Evolutionary conservation across 1,140 invertebrate species (phyloP).

Genomic region (Bicyclus anynana): DNA sequence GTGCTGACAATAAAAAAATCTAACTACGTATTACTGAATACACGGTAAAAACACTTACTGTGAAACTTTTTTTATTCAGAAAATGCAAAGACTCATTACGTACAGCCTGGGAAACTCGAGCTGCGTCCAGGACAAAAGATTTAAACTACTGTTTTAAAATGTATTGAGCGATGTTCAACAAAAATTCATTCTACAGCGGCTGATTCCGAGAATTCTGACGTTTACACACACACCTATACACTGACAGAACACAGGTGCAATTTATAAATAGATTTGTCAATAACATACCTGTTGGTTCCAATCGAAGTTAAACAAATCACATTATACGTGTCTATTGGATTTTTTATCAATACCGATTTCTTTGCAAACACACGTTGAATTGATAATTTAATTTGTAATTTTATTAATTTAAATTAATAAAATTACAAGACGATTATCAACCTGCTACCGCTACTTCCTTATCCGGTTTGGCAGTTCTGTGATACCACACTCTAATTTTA

Average conservation of each 20-base stretch:
- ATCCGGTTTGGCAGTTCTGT: conserved; percentile 9
- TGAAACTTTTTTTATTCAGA: conserved; percentile 2
- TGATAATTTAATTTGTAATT: neutral
- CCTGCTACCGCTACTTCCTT: conserved; percentile 9
- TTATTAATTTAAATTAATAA: no score
- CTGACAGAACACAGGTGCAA: conserved; percentile 33
- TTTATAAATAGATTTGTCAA: conserved; percentile 51
- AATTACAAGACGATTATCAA: neutral
- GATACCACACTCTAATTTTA: neutral
- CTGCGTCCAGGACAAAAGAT: conserved; percentile 15
- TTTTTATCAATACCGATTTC: neutral
- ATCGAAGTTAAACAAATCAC: conserved; percentile 3
- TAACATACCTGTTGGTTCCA: conserved; percentile 24
- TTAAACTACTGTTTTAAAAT: conserved; percentile 25
- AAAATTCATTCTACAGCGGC: conserved; percentile 34
- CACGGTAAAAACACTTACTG: neutral
- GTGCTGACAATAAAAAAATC: neutral
- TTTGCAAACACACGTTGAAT: neutral
- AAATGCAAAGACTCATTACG: neutral
- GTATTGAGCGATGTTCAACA: conserved; percentile 30
- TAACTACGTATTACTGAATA: conserved; percentile 7
- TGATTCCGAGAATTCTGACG: conserved; percentile 54
- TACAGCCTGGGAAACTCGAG: conserved; percentile 7
- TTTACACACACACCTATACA: conserved; percentile 32
- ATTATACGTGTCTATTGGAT: neutral